Evolutionary conservation across 2,797 vertebrate genomes (phyloP), one percentile per base, ranked within the genome.

Genomic region (Microctenopoma steveboyesi): DNA sequence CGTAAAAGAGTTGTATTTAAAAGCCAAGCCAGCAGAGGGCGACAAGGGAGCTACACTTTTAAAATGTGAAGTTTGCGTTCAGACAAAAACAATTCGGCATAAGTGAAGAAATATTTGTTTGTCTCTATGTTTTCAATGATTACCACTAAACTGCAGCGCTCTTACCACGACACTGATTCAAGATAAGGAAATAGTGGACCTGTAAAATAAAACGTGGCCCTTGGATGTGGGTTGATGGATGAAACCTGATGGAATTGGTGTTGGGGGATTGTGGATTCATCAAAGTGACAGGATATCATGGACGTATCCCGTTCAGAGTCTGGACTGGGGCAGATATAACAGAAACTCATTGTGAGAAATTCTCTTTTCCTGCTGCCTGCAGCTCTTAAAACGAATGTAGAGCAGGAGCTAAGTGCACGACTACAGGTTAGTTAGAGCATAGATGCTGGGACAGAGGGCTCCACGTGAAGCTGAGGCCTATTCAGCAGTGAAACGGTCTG

Each of bases 361-460:
- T 25, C 10, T 4, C 25, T 37, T 62, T 7, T 22, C 18, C 47
- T 13, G 59, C 58, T 67, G 68, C 54, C 52, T 58, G 11, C 39
- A 16, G 11, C n/a, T 11, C 49, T 27, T 39, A 2, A 45, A 33
- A 28, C 39, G 1, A 10, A 61, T 7, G 22, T 35, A 10, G 13
- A 42, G 51, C 7, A 18, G 13, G 2, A 11, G 33, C 7, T 33
- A 9, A 15, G 39, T 14, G 54, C 10, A 22, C 11, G 39, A 45
- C 14, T 12, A 1, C n/a, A 55, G 40, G 58, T 43, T n/a, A 13
- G 25, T 27, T 54, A 18, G 57, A 52, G 5, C 63, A 49, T 69
- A 75, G 78, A 69, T 87, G 69, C 88, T 67, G 73, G 66, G 69
- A 18, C 3, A 48, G 70, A 81, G 46, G 67, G 76, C 79, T 59